Base-by-base conservation (phyloP, 30 jellyfish, hydroid and myxozoan species). In the Chrysaora quinquecirrha region DNA sequence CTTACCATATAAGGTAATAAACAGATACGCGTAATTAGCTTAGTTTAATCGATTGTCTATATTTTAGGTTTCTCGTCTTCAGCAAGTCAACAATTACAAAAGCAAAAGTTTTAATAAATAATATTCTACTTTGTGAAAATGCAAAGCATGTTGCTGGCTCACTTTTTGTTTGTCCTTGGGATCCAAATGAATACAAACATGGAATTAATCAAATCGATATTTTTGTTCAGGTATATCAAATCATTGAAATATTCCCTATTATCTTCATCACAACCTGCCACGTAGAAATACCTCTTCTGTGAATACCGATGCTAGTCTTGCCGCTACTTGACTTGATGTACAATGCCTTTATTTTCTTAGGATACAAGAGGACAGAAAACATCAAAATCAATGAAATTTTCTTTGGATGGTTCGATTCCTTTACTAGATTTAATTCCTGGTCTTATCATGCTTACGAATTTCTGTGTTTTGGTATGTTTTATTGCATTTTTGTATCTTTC, bases 161-260 rank as follows among this genome's bases (percentile, higher is more conserved):
- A 6, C 76, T 92, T 1, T 75, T 63, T 33, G 86, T 91, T 25
- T 92, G 98, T 60, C 83, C 88, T 0, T 92, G 98, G 98, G 34
- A 56, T 1, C 94, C 98, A 24, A n/a, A 28, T 14, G 34, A 67
- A n/a, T 86, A 72, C 56, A 25, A 16, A 20, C 10, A 1, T 63
- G 97, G 97, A 1, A 34, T 76, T 29, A 96, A 92, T 71, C 78
- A 73, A 10, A 54, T 90, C 6, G 28, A 73, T 60, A 89, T 84
- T 25, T 12, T 21, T 32, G 88, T 79, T 20, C 56, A 56, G 87
- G 54, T 38, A 38, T 14, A 38, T 38, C 14, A 6, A 38, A 38
- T n/a, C n/a, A n/a, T 43, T 43, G 58, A 43, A 9, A 43, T 16
- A 6, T 43, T 9, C 58, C 16, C 58, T 43, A 43, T 16, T 43